Percentiles rank a stretch among this genome's conserved stretches.
These are phyloP conservation scores for Oryzias dopingdopingensis DNA, from an alignment of 2,797 vertebrate species.

Conservation along the genomic window DNA sequence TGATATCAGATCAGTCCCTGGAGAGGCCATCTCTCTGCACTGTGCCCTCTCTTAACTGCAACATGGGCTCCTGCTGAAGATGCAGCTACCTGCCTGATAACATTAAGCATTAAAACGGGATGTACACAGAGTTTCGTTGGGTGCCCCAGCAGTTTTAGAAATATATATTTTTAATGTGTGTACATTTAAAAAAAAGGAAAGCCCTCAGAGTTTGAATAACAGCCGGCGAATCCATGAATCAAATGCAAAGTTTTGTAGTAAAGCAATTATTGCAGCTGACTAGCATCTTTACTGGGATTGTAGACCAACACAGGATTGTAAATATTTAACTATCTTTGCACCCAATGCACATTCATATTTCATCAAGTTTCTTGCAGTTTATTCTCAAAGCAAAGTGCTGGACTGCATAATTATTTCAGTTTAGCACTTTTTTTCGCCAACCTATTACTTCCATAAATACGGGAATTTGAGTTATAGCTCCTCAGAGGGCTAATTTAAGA, in stretches of 20 bases:
- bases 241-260: conserved; percentile 72
- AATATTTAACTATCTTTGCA: conserved; percentile 85
- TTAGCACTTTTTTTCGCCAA: conserved; percentile 78
- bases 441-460: conserved; percentile 87
- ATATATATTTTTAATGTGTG: conserved; percentile 39
- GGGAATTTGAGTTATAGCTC: conserved; percentile 82
- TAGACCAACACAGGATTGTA: conserved; percentile 80
- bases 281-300: conserved; percentile 79
- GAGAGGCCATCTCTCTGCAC: conserved; percentile 46
- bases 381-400: conserved; percentile 84
- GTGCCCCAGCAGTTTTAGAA: conserved; percentile 23
- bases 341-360: conserved; percentile 85
- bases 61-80: conserved; percentile 50
- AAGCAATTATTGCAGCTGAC: conserved; percentile 81
- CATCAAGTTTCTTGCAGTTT: conserved; percentile 81
- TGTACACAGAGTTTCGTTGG: background rate
- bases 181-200: conserved; percentile 19
- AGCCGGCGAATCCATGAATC: conserved; percentile 56
- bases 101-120: conserved; percentile 32
- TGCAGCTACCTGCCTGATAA: conserved; percentile 65
- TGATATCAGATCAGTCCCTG: conserved; percentile 79
- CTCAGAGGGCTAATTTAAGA: conserved; percentile 84
- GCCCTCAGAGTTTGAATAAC: conserved; percentile 47
- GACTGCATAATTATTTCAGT: conserved; percentile 87
- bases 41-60: conserved; percentile 46